Base-by-base conservation (phyloP, 2,888 invertebrate species). In the Zeuzera pyrina region DNA sequence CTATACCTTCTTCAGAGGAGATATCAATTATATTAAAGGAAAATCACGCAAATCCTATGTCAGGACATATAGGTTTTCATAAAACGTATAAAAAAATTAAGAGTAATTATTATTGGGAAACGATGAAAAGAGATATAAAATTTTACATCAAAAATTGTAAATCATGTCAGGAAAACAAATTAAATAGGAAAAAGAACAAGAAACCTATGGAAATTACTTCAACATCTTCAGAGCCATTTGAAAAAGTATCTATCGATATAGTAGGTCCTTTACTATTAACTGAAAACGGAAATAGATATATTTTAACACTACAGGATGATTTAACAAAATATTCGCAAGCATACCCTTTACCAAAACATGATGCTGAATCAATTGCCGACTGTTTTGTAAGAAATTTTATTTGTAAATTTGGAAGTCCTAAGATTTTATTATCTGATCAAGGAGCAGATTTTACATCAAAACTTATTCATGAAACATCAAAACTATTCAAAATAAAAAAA, bases 351-450 rank as follows among this genome's bases (percentile, higher is more conserved):
- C 28, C 28, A 10, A 14, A 53, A 49, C 48, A 54, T 33, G 51
- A 52, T 36, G 40, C 61, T 1, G 12, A 29, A 37, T 55, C 49
- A 1, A 41, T 61, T 5, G 59, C 55, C 1, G 33, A 41, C 6
- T 16, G 32, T 25, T 33, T 59, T 15, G 31, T 31, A 3, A 30
- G 42, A 13, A 30, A 50, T 23, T 43, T 54, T 23, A 50, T 39
- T 24, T 39, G 56, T 24, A 39, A 50, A 33, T 62, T 63, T 39
- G 61, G 62, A 22, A 51, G 60, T 23, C 60, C 65, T 4, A 44
- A 57, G 39, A 32, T 32, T 3, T 45, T 67, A 15, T 33, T 71
- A 11, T 50, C 64, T 1, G 67, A 73, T n/a, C 23, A 23, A 23
- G 23, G 23, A 8, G 39, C 52, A 6, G 50, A 67, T 31, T 67